Evolutionary conservation across 1,140 invertebrate genomes (phyloP), one percentile per base, ranked within the genome.

Genomic region (Dryas iulia): DNA sequence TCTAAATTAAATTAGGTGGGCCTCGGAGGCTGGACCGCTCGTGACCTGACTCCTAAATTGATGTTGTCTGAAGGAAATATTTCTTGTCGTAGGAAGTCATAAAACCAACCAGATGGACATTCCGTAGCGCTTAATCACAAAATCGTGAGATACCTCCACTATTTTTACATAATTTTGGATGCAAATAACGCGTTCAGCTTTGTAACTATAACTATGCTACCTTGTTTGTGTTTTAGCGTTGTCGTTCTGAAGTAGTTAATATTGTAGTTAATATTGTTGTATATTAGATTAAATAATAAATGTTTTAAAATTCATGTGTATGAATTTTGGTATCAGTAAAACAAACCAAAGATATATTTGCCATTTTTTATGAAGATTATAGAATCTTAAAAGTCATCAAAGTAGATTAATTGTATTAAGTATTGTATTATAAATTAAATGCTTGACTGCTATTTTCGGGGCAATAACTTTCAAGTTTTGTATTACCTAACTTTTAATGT

Each of bases 1-100:
- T 82, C 79, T 85, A 82, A 84, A 87, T 87, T 87, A 83, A 86
- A 85, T 82, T 80, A 83, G 73, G 72, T 74, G 76, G 52, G 61
- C 28, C 60, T 52, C 59, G 21, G 73, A 79, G 75, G 66, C 68
- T 70, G 72, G 74, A 72, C 77, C 75, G 72, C 64, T 78, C 76
- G 79, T 78, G 81, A 78, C 73, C 75, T 73, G 73, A 69, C 69
- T 74, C 33, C 64, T 21, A 71, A 79, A 73, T 76, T 73, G 71
- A 78, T 75, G 69, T 73, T 66, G 69, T 71, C 71, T 67, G 52
- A 59, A 67, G 66, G 53, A 69, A 68, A 72, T 63, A 69, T 64
- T 67, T 68, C 59, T 66, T 63, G 52, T 56, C 60, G 67, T 76
- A 72, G 65, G 60, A 78, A 71, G 73, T 73, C 68, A 69, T 78